phyloP scores from a whole-genome alignment of 2,113 vertebrate genomes.

The Elephantulus edwardii region DNA sequence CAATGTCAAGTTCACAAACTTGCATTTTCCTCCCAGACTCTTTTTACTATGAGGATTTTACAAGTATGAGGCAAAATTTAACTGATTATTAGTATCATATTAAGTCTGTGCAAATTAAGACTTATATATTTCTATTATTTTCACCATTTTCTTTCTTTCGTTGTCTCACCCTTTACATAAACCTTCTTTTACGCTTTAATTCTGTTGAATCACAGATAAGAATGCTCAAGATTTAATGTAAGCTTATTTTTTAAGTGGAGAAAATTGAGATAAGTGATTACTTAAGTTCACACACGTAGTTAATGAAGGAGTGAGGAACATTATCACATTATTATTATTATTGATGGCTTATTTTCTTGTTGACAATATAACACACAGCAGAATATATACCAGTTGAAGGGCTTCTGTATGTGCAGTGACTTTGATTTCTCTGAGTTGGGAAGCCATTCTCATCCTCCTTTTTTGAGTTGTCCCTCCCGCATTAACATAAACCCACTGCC shows the following conservation, averaged over 20 bases:
- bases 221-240: constrained; percentile 40
- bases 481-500: neutral
- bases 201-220: constrained; percentile 32
- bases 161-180: neutral
- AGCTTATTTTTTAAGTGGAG: constrained; percentile 30
- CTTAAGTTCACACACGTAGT: neutral
- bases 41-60: neutral
- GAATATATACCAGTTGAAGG: neutral
- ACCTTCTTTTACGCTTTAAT: constrained; percentile 41
- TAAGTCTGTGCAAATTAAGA: constrained; percentile 25
- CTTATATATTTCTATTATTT: neutral
- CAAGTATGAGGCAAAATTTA: constrained; percentile 8
- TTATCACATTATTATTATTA: neutral
- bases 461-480: neutral
- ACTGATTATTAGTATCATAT: constrained; percentile 1
- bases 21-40: constrained; percentile 41
- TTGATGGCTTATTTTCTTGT: neutral
- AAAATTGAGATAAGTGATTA: constrained; percentile 58
- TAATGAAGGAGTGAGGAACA: constrained; percentile 35
- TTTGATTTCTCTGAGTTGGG: neutral
- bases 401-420: neutral
- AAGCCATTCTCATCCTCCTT: neutral
- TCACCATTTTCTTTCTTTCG: too few relatives aligned
- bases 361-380: neutral
- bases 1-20: constrained; percentile 25